Base-by-base conservation (phyloP, 1,140 invertebrate genomes). In the Coelopa frigida region DNA sequence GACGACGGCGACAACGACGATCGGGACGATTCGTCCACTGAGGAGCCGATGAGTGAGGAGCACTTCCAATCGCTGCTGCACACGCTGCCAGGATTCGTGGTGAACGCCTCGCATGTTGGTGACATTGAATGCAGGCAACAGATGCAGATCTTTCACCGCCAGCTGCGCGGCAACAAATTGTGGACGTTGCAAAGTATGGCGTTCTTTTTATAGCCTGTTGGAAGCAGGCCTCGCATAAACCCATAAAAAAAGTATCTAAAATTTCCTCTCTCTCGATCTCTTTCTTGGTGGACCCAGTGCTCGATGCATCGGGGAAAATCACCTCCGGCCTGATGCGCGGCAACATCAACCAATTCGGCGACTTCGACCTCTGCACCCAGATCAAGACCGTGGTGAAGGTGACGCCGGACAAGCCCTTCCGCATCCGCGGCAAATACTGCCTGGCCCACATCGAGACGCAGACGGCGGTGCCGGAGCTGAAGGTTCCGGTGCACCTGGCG, bases 281-380 rank as follows among this genome's bases (percentile, higher is more conserved):
- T 26, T 24, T 42, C 22, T 10, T 12, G 15, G 39, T 50, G 33
- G 8, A 29, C 27, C 26, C 44, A 61, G 59, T 85, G 81, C 63
- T 82, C 46, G 83, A 85, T 66, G 76, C 82, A 2, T 79, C 78
- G 18, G 83, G 78, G 12, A 84, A 84, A 58, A 74, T 83, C 31
- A 78, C 81, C 38, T 76, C 80, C 36, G 79, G 82, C 14, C 54
- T 85, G 18, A 66, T 85, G 10, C 75, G 78, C 44, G 82, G 83
- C 46, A 83, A 84, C 61, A 73, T 78, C 21, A 82, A 82, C 64
- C 80, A 83, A 58, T 58, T 83, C 12, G 83, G 83, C 26, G 81
- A 84, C 64, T 84, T 80, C 59, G 80, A 83, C 59, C 75, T 82
- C 64, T 84, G 82, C 55, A 67, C 82, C 27, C 71, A 65, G 12